phyloP scores from a whole-genome alignment of 1,140 invertebrate species.

The Nephila pilipes region DNA sequence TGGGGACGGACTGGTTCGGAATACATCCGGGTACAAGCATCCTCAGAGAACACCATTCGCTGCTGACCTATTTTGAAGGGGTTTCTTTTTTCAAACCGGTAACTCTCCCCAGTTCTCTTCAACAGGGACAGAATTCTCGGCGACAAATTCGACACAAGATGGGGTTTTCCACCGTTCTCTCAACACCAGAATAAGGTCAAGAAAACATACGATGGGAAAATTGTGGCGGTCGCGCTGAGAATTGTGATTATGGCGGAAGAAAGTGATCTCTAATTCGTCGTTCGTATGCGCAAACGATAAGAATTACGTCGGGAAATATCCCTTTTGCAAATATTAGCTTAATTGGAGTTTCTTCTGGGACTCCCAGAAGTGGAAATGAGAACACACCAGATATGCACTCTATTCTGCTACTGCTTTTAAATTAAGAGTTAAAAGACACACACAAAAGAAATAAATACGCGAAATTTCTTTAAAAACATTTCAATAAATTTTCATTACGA shows the following conservation, averaged over 20 bases:
- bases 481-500: too few species aligned
- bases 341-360: too few species aligned
- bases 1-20: slow-evolving; percentile 49
- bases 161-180: background rate
- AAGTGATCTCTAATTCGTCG: background rate
- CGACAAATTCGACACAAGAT: background rate
- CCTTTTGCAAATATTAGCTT: too few species aligned
- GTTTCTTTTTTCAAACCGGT: slow-evolving; percentile 37
- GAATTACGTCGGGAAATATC: background rate
- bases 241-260: background rate
- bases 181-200: slow-evolving; percentile 14
- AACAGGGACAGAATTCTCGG: slow-evolving; percentile 15
- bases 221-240: background rate
- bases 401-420: too few species aligned
- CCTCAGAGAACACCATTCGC: slow-evolving; percentile 26
- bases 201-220: background rate
- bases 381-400: too few species aligned
- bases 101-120: slow-evolving; percentile 7
- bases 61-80: slow-evolving; percentile 39
- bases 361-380: too few species aligned
- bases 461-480: too few species aligned
- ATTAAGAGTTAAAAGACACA: too few species aligned
- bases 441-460: too few species aligned
- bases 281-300: background rate
- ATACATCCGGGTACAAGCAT: slow-evolving; percentile 44